These are phyloP conservation scores for Pomacea maculata DNA, from an alignment of 1,140 invertebrate species.

Conservation along the genomic window DNA sequence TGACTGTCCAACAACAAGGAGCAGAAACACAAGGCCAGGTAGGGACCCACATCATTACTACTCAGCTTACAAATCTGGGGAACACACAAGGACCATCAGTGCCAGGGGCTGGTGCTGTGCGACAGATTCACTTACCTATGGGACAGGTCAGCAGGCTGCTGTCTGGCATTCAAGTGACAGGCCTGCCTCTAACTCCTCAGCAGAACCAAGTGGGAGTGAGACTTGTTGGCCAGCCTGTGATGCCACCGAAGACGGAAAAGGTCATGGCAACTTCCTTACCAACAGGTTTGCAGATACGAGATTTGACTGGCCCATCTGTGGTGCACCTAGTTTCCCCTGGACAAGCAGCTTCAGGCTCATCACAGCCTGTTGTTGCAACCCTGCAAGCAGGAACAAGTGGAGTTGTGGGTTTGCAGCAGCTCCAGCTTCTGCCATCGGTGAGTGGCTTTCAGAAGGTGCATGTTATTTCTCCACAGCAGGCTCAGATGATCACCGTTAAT, in stretches of 20 bases:
- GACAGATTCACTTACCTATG: too few species aligned
- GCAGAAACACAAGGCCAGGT: neutral
- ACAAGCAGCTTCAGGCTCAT: neutral
- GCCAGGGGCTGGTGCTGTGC: neutral
- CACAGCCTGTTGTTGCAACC: neutral
- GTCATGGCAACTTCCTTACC: neutral
- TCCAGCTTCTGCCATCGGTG: neutral
- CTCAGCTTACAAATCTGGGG: neutral
- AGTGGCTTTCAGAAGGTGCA: neutral
- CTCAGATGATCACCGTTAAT: neutral
- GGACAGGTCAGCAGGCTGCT: neutral
- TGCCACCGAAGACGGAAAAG: neutral
- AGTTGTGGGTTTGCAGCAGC: slow-evolving; percentile 6
- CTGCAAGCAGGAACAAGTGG: neutral
- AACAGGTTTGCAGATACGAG: neutral
- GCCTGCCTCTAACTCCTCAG: neutral
- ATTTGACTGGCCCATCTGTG: neutral
- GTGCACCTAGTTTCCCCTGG: neutral
- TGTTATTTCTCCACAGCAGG: neutral
- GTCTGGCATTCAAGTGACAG: neutral
- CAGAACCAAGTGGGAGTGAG: neutral
- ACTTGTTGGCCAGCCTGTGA: neutral
- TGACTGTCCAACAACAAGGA: neutral
- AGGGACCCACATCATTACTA: neutral
- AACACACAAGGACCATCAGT: neutral